phyloP scores from a whole-genome alignment of 1,140 invertebrate genomes.

The Hyposmocoma kahamanoa region DNA sequence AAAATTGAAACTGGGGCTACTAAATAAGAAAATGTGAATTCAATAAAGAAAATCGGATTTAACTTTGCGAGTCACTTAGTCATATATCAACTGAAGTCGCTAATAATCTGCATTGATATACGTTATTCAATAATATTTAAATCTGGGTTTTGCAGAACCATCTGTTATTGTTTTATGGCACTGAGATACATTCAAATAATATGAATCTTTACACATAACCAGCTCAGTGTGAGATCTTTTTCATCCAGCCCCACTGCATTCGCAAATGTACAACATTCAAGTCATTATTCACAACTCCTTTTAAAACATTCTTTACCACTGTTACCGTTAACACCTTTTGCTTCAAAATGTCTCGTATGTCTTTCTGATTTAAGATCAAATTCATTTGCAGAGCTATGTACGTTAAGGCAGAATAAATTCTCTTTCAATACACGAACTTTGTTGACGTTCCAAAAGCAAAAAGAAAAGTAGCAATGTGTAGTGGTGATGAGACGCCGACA shows the following conservation, averaged over 20 bases:
- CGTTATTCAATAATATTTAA: conserved; percentile 52
- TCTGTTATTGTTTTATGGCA: conserved; percentile 31
- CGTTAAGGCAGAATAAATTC: background rate
- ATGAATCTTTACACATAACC: conserved; percentile 16
- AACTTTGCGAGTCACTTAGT: background rate
- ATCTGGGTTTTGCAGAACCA: too few relatives aligned
- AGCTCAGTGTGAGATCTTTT: conserved; percentile 44
- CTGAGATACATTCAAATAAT: conserved; percentile 5
- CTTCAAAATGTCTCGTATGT: too few relatives aligned
- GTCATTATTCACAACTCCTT: conserved; percentile 42
- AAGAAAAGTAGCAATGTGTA: conserved; percentile 23
- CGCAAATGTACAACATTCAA: conserved; percentile 42
- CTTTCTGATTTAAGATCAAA: background rate
- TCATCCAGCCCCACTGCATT: conserved; percentile 33
- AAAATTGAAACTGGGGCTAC: background rate
- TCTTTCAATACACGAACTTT: conserved; percentile 20
- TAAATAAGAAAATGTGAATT: background rate
- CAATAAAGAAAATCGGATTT: background rate
- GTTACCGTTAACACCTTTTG: too few relatives aligned
- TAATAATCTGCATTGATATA: conserved; percentile 30
- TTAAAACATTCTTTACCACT: background rate
- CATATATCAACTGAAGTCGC: conserved; percentile 9
- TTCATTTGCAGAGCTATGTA: background rate
- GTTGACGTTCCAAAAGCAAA: conserved; percentile 37
- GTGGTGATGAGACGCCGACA: conserved; percentile 37